Evolutionary conservation across 2,797 vertebrate species (phyloP), one percentile per base, ranked within the genome.

Genomic region (Manis crassicaudata): DNA sequence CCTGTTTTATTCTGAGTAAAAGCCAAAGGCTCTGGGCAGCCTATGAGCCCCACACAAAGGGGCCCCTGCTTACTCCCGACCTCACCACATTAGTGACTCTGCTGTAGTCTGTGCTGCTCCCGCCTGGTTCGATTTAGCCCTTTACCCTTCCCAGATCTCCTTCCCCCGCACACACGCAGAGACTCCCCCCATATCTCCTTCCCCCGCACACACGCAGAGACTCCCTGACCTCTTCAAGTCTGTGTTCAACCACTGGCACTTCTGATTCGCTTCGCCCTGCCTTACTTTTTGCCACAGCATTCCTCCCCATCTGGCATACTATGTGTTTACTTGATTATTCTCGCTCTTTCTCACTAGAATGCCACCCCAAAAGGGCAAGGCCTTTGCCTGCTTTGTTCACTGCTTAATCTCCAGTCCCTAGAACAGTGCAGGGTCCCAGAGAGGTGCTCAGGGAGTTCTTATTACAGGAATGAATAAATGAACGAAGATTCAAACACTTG

Each of bases 171-270:
- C 16, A 11, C 27, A 37, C 25, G 0, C 0, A 6, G 5, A 40
- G 13, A 14, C 9, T 17, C 27, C 60, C 21, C 70, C 9, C n/a
- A n/a, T n/a, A 10, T 16, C 60, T 72, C 46, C 63, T 32, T 54
- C 62, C n/a, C 58, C 65, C 17, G 0, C 6, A 5, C 16, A 11
- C 27, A 37, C 25, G 0, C 0, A 6, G 5, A 40, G 13, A 14
- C 9, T 17, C 27, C 60, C 21, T 76, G 7, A 1, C 9, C 37
- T 67, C 77, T 60, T 43, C 20, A 35, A 12, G 14, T 54, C 58
- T 46, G 35, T 13, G 2, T 32, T 67, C n/a, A 13, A 0, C 13
- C 37, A 7, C 40, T 5, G 17, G 20, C 58, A 17, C 10, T 10
- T 32, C 72, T 6, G 60, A 88, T 32, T 35, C 73, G 1, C 58